These are phyloP conservation scores for Brachionus manjavacas DNA, from an alignment of 1,140 invertebrate genomes.

Conservation along the genomic window DNA sequence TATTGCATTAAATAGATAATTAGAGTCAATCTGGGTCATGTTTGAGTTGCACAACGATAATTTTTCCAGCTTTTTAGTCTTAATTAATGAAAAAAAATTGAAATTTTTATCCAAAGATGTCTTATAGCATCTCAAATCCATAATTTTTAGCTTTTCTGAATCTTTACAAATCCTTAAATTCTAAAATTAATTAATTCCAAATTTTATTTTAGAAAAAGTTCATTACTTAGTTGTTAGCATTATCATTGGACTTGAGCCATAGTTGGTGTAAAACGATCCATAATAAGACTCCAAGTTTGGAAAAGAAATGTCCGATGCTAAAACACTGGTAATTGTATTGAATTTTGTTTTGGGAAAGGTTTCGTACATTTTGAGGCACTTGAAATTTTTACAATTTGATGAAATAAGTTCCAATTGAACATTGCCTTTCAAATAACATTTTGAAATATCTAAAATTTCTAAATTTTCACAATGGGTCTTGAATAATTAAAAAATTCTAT, in stretches of 20 bases:
- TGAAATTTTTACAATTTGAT: background rate
- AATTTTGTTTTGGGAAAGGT: slow-evolving; percentile 30
- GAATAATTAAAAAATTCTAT: background rate
- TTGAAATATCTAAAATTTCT: slow-evolving; percentile 17
- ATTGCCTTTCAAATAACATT: slow-evolving; percentile 22
- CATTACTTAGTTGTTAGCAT: slow-evolving; percentile 16
- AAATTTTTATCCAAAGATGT: slow-evolving; percentile 25
- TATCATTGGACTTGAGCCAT: slow-evolving; percentile 10
- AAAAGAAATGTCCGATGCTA: background rate
- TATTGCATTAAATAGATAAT: background rate
- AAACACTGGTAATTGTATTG: slow-evolving; percentile 1
- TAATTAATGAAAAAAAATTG: slow-evolving; percentile 9
- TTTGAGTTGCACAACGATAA: background rate
- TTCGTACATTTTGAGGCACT: slow-evolving; percentile 21
- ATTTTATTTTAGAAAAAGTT: background rate
- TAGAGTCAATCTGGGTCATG: background rate
- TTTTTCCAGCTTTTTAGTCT: background rate
- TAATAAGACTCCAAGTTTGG: background rate
- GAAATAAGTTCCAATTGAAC: slow-evolving; percentile 32
- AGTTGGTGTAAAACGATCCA: background rate
- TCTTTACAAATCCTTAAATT: slow-evolving; percentile 29
- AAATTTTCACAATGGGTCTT: slow-evolving; percentile 23
- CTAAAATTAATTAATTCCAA: slow-evolving; percentile 17
- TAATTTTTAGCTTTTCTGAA: slow-evolving; percentile 4
- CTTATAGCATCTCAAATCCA: slow-evolving; percentile 24